Base-by-base conservation (phyloP, 1,140 invertebrate species). In the Drosophila fuyamai region DNA sequence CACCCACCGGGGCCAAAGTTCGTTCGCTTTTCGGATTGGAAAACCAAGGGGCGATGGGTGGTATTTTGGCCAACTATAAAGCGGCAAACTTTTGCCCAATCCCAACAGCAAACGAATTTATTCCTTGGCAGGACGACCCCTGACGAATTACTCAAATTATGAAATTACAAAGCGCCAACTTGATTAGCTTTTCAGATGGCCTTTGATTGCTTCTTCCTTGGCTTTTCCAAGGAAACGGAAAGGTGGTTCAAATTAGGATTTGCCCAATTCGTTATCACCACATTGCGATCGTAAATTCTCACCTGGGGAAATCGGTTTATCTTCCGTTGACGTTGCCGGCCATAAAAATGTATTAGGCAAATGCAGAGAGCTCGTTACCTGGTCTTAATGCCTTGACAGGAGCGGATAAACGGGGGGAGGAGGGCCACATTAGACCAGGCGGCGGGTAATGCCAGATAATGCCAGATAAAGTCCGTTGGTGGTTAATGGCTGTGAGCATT, bases 161-260 rank as follows among this genome's bases (percentile, higher is more conserved):
- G 78, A 77, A 85, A 84, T 84, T 85, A 85, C 73, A 65, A 77
- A 73, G 67, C 73, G 57, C 41, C 65, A 77, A 85, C 66, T 85
- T 85, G 77, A 84, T 84, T 84, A 85, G 77, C 66, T 63, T 76
- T 76, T 68, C 44, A 58, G 62, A 67, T 68, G 65, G 38, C 53
- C 57, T 82, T 82, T 83, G 77, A 85, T 80, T 85, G 73, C 59
- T n/a, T 46, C 48, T 35, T 46, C 57, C 14, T 23, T 27, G 44
- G 3, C 46, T 23, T 51, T 59, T 40, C 32, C 5, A 8, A 66
- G 9, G 38, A 27, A 16, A 10, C 5, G 14, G 5, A 16, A n/a
- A n/a, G 41, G n/a, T 43, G 7, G 14, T 23, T 13, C 7, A 50
- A 62, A 72, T 73, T 60, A 46, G 70, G 57, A 74, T 55, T 74